A percentile compares a stretch with the other conserved stretches of the same genome.
Conservation (phyloP, 2,113 vertebrate species). For the Eubucco bourcierii region DNA sequence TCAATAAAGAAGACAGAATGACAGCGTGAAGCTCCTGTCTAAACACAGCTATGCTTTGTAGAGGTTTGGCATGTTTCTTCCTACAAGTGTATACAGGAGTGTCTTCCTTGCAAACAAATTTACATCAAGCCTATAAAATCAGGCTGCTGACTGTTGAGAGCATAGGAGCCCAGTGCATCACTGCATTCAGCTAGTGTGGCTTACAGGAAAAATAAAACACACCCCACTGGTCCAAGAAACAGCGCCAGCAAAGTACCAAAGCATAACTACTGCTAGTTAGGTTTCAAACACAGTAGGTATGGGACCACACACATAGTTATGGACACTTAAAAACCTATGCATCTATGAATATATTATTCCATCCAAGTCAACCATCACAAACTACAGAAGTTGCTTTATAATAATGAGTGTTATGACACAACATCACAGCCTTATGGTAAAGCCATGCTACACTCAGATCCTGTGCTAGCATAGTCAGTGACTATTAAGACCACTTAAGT, state of each 20-base stretch:
- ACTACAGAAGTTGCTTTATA: neutral
- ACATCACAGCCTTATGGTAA: neutral
- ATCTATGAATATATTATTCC: neutral
- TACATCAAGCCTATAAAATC: conserved; percentile 3
- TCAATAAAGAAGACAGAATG: neutral
- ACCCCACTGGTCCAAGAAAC: neutral
- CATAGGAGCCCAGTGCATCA: neutral
- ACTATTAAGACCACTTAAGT: neutral
- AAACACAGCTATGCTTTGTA: neutral
- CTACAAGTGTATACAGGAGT: neutral
- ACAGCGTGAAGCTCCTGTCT: neutral
- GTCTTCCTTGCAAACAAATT: conserved; percentile 3
- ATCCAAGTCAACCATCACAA: neutral
- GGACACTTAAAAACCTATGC: neutral
- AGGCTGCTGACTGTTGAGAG: neutral
- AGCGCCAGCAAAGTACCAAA: neutral
- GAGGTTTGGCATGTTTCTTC: neutral
- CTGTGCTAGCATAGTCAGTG: neutral
- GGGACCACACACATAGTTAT: neutral
- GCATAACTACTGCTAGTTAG: neutral
- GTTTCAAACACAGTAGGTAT: neutral
- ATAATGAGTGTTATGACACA: neutral
- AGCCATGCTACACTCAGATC: neutral
- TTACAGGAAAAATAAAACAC: neutral
- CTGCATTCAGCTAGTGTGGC: accelerated